Conservation (phyloP, 2,888 invertebrate species). For the Limnephilus auricula region DNA sequence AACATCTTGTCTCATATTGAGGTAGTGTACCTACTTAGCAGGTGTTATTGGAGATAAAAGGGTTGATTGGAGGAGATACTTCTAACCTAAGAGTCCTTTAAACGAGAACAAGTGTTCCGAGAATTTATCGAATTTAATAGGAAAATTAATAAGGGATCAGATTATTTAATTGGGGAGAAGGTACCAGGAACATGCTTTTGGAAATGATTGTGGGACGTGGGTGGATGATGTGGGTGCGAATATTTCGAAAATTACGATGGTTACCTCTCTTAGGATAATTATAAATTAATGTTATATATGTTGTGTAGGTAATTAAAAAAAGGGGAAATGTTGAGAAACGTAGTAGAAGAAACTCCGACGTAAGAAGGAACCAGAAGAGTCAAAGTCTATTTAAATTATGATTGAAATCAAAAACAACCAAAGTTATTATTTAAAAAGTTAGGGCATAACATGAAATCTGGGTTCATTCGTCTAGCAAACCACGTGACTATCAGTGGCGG, state of each 20-base stretch:
- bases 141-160: slow-evolving; percentile 45
- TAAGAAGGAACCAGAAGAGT: too few species aligned
- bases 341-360: too few species aligned
- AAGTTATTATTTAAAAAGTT: too few species aligned
- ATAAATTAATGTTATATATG: background rate
- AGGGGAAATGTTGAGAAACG: too few species aligned
- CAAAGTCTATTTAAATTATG: too few species aligned
- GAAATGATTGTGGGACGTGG: background rate
- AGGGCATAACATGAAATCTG: too few species aligned
- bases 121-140: slow-evolving; percentile 24
- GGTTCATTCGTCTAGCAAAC: too few species aligned
- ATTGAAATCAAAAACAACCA: too few species aligned
- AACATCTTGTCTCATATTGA: slow-evolving; percentile 16
- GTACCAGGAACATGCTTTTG: background rate
- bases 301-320: background rate
- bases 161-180: background rate
- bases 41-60: slow-evolving; percentile 10
- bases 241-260: background rate
- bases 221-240: background rate
- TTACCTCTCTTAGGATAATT: background rate
- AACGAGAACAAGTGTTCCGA: slow-evolving; percentile 24
- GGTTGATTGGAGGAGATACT: slow-evolving; percentile 32
- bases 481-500: too few species aligned
- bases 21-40: slow-evolving; percentile 13
- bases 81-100: background rate